Base-by-base conservation (phyloP, 2,888 invertebrate genomes). In the Coelinius sp. region DNA sequence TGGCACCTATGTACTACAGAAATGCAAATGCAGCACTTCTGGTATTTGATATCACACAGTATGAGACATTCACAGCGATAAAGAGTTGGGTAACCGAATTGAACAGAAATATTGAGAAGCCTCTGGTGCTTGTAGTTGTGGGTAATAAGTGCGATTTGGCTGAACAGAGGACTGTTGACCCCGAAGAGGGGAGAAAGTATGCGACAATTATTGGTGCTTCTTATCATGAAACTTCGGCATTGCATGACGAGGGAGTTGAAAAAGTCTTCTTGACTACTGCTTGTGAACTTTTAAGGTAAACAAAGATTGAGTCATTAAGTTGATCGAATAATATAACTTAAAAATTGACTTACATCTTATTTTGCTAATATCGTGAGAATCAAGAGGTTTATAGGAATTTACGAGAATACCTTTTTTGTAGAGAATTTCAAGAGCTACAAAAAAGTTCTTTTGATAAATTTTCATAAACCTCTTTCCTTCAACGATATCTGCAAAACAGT, bases 1-100 rank as follows among this genome's bases (percentile, higher is more conserved):
- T 97, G 93, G 96, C 96, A 0, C 97, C 97, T 6, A 96, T 97
- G 95, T 97, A 97, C 86, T 97, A 97, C 85, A 90, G 97, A 66
- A 96, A 96, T 84, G 94, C 97, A 0, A 96, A 96, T 86, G 96
- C 95, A 0, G 97, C 97, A 0, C 90, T 97, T 63, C 89, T 97
- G 62, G 93, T 97, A 0, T 97, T 94, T 84, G 97, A 97, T 86
- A 92, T 97, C 75, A 94, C 96, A 2, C 92, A 93, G 74, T 88
- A 91, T 53, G 90, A 90, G 73, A 94, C 94, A 70, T 97, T 96
- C 84, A 89, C 90, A 2, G 93, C 93, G 74, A 93, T 97, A 78
- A 94, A 96, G 87, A 90, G 90, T n/a, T 97, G 97, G 97, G 94
- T 95, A 1, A 92, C 92, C 82, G 97, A 94, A 83, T 83, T 94